A percentile compares a stretch with the other conserved stretches of the same genome.
phyloP scores from a whole-genome alignment of 2,888 invertebrate genomes.

The Rhyacophila evoluta region DNA sequence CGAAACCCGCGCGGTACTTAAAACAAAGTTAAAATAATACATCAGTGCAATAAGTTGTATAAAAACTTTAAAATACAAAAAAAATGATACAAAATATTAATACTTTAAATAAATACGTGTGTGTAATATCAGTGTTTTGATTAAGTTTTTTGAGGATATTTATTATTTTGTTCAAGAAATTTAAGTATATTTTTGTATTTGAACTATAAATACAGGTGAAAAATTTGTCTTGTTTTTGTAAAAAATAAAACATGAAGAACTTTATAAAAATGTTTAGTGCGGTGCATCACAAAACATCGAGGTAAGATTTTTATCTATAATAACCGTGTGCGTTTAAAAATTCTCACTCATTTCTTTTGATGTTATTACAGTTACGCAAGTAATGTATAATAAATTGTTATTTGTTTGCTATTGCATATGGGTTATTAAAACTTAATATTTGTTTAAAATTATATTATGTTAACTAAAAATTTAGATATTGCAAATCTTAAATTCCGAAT shows the following conservation, averaged over 20 bases:
- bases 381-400: too few relatives aligned
- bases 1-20: slow-evolving; percentile 35
- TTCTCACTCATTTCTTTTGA: not conserved
- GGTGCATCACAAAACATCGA: slow-evolving; percentile 48
- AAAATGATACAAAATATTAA: not conserved
- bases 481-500: too few relatives aligned
- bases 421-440: too few relatives aligned
- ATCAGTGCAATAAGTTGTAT: not conserved
- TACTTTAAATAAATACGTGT: not conserved
- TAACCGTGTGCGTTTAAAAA: not conserved
- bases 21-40: not conserved
- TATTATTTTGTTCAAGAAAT: too few relatives aligned
- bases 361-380: not conserved
- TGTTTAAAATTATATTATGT: too few relatives aligned
- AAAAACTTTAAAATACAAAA: not conserved
- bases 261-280: slow-evolving; percentile 33
- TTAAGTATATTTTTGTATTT: not conserved
- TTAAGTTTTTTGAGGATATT: too few relatives aligned
- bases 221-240: not conserved
- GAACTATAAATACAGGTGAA: not conserved
- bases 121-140: not conserved
- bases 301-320: slow-evolving; percentile 41
- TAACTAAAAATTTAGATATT: too few relatives aligned
- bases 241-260: slow-evolving; percentile 16
- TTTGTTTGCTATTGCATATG: too few relatives aligned